Evolutionary conservation across 2,888 invertebrate species (phyloP).

Genomic region (Uropetala carovei): DNA sequence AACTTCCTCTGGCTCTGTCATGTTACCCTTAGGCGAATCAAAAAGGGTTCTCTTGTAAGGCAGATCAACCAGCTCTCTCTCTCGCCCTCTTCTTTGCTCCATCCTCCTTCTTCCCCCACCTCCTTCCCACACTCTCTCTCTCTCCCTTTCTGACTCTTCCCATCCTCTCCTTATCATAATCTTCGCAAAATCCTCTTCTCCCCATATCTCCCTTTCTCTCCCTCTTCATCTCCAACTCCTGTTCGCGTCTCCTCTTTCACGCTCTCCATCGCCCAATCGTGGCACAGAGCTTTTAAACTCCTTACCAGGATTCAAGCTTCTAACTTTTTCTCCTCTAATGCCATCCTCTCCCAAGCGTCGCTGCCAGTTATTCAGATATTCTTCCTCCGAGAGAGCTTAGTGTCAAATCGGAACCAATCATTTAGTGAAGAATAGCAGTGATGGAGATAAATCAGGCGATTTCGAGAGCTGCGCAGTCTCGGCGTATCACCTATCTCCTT

Average conservation of each 20-base stretch:
- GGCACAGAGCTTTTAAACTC: too few species aligned
- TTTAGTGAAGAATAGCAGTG: too few species aligned
- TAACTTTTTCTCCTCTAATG: too few species aligned
- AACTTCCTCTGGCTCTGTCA: slow-evolving; percentile 54
- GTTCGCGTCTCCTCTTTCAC: neutral
- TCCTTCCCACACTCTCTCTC: neutral
- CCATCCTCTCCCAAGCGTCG: too few species aligned
- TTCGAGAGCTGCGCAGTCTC: too few species aligned
- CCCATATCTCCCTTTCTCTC: neutral
- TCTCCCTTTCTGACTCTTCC: neutral
- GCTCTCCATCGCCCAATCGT: neutral
- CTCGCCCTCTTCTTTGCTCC: neutral
- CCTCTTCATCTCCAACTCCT: neutral
- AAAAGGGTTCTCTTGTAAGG: slow-evolving; percentile 57
- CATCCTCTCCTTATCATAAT: neutral
- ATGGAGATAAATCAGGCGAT: too few species aligned
- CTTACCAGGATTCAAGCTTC: too few species aligned
- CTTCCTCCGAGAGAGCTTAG: too few species aligned
- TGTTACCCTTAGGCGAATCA: slow-evolving; percentile 44
- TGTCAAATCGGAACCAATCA: too few species aligned
- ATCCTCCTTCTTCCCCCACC: neutral
- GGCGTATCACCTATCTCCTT: too few species aligned
- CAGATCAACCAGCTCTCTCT: slow-evolving; percentile 12
- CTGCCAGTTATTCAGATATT: too few species aligned
- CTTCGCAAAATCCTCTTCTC: neutral